Evolutionary conservation across 2,113 vertebrate genomes (phyloP), one percentile per base, ranked within the genome.

Genomic region (Heterotilapia buettikoferi): DNA sequence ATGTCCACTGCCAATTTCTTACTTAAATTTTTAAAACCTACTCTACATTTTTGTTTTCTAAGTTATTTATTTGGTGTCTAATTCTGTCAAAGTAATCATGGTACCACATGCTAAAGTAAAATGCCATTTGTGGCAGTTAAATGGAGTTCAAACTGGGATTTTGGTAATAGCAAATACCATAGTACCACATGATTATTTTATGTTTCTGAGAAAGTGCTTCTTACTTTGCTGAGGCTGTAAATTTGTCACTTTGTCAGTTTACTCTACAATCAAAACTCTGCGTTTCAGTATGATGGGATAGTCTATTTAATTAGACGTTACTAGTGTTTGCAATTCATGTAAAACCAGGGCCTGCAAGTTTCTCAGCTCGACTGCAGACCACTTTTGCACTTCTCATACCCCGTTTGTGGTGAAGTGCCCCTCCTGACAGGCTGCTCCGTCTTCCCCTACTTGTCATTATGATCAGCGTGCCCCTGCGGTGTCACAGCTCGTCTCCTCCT

Each of bases 211-310:
- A 91, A 91, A 90, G 38, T 24, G 6, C 40, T 63, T 80, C 47
- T 82, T 18, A 54, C 76, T 38, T 45, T 16, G 29, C 84, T 24
- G 45, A 86, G 87, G 87, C 84, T 82, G 68, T 86, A 88, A 92
- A 94, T 85, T 88, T 93, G 84, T 90, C 88, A 84, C 71, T 87
- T 5, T 89, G 91, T 93, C 86, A 52, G 87, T 94, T 92, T 91
- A 91, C 91, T 87, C 90, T 89, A 38, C 91, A 93, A 87, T 93
- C 87, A 82, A 56, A 93, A 84, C 88, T 84, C 71, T 82, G 83
- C 85, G 6, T 85, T 86, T 88, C 31, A 40, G 66, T 10, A 68
- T 85, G 86, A 91, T 82, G 87, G 88, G 85, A 88, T 82, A 13
- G 86, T 36, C 84, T 16, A 19, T 84, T 76, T 92, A 94, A 95